A percentile compares a stretch with the other conserved stretches of the same genome.
phyloP scores from a whole-genome alignment of 2,797 vertebrate genomes.

The Heteromormyrus szaboi region DNA sequence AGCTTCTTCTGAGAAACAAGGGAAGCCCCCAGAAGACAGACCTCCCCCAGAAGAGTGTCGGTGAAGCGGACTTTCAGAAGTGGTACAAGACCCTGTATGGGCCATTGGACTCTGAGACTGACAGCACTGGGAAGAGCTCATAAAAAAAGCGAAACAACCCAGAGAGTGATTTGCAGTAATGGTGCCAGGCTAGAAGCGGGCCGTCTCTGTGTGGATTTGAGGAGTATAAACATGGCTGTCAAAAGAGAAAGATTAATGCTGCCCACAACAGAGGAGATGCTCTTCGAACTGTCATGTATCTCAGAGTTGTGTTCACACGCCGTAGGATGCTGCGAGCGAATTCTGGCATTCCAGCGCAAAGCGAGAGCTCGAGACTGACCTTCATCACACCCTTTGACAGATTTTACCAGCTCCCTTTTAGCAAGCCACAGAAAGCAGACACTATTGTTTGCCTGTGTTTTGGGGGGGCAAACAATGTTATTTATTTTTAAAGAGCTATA shows the following conservation, averaged over 20 bases:
- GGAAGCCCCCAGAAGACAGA: background rate
- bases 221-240: slow-evolving; percentile 9
- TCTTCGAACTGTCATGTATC: background rate
- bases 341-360: background rate
- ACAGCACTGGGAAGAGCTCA: background rate
- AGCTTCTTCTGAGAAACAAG: background rate
- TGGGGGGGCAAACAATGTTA: background rate
- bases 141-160: background rate
- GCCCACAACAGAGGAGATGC: slow-evolving; percentile 12
- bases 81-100: background rate
- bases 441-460: background rate
- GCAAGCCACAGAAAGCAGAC: background rate
- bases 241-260: slow-evolving; percentile 4
- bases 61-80: background rate
- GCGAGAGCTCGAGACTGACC: background rate
- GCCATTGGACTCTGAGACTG: background rate
- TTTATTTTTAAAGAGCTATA: background rate
- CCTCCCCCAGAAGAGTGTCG: background rate
- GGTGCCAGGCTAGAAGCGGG: background rate
- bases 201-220: background rate
- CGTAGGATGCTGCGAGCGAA: background rate
- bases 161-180: slow-evolving; percentile 4
- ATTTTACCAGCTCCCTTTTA: background rate
- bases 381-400: slow-evolving; percentile 12
- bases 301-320: slow-evolving; percentile 2